Base-by-base conservation (phyloP, 2,797 vertebrate species). In the Ptychadena robeensis region DNA sequence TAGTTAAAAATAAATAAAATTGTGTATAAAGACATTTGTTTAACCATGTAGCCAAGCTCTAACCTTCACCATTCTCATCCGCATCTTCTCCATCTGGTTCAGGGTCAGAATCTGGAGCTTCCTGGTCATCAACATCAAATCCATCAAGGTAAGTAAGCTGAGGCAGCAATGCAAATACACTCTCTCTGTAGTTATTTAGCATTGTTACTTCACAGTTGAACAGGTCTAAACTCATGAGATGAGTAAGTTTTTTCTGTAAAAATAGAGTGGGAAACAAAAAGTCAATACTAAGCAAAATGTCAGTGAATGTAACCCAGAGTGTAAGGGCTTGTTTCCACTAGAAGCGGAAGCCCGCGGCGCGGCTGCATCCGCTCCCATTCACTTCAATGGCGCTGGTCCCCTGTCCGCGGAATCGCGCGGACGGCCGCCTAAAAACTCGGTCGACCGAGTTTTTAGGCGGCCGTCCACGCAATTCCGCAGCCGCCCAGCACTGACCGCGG, bases 71-170 rank as follows among this genome's bases (percentile, higher is more conserved):
- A 2, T 90, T 91, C 25, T 87, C 85, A 0, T 92, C 91, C 1
- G 91, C 89, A 3, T 92, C 87, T 53, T 90, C 83, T 10, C 76
- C 76, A 69, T 79, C 76, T 10, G 86, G 88, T 12, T 91, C 90
- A 0, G 89, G 88, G 69, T 92, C 92, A 0, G 93, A 93, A 82
- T 92, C 92, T 0, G 91, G 89, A 40, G 92, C 91, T n/a, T 93
- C 92, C 82, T 90, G 87, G 22, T 93, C 90, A 0, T 90, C 85
- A 0, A 87, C 83, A 34, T 92, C 88, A 0, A 89, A 93, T 0
- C 92, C 91, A 0, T 91, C 92, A 14, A 93, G 87, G 86, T 90
- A 91, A 48, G 89, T 89, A 78, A 92, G 88, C 81, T 91, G 89
- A 6, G 91, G 90, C 75, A 92, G 88, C 0, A 89, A 88, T 15